Base-by-base conservation (phyloP, 37 sponge, comb jelly and placozoan genomes). In the Agelas oroides region DNA sequence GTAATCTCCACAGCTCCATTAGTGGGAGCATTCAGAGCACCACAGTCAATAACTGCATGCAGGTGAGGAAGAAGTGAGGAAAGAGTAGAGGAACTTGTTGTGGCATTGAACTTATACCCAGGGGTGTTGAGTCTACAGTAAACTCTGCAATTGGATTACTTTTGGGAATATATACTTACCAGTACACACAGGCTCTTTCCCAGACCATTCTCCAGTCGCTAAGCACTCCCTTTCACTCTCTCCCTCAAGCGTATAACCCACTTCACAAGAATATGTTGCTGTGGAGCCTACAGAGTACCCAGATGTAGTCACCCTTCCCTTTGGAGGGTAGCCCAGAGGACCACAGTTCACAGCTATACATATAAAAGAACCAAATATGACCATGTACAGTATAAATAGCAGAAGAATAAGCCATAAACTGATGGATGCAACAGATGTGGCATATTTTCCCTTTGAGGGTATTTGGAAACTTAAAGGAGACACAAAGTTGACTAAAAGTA, bases 121-220 rank as follows among this genome's bases (percentile, higher is more conserved):
- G n/a, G n/a, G n/a, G n/a, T n/a, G n/a, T n/a, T n/a, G n/a, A n/a
- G n/a, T n/a, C n/a, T n/a, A n/a, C n/a, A n/a, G n/a, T n/a, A n/a
- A n/a, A n/a, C n/a, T n/a, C n/a, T n/a, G n/a, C n/a, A n/a, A n/a
- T n/a, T n/a, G n/a, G n/a, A n/a, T n/a, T 17, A 58, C 32, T 31
- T 27, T 31, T 31, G 18, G n/a, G n/a, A n/a, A n/a, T n/a, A n/a
- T 46, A 3, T 8, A 12, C 86, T 27, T 84, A 88, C 93, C 35
- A 66, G 17, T 69, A 58, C 94, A 94, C n/a, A 38, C 52, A 28
- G 94, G 94, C 12, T 76, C 72, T n/a, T 28, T 53, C 28, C 72
- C 87, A 37, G 86, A 71, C 91, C 91, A 90, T 57, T 68, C 34
- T 60, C 86, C 86, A 67, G 53, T 76, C 13, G 25, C 25, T 62